These are phyloP conservation scores for Gracilinanus agilis DNA, from an alignment of 2,113 vertebrate species.

Conservation along the genomic window DNA sequence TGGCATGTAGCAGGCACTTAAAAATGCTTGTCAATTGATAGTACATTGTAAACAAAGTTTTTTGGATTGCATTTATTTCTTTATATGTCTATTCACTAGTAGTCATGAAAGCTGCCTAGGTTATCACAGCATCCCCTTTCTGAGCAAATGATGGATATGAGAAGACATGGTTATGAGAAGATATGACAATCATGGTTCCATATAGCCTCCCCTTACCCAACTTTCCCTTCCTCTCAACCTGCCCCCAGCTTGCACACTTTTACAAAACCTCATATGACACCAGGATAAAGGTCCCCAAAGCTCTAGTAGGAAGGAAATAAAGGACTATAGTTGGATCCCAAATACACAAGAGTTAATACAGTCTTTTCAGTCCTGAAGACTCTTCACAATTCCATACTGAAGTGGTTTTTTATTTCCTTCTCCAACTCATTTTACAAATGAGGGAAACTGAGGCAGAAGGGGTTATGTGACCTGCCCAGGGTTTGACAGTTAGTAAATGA, in stretches of 20 bases:
- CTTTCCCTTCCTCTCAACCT: too few relatives aligned
- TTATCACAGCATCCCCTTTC: not conserved
- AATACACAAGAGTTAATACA: not conserved
- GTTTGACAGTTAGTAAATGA: too few relatives aligned
- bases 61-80: not conserved
- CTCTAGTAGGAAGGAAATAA: not conserved
- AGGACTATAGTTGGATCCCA: not conserved
- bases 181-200: not conserved
- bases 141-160: not conserved
- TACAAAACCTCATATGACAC: not conserved
- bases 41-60: not conserved
- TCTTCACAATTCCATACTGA: too few relatives aligned
- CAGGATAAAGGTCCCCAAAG: not conserved
- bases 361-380: too few relatives aligned
- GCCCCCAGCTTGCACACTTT: not conserved
- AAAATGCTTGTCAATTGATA: not conserved
- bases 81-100: not conserved
- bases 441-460: too few relatives aligned
- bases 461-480: too few relatives aligned
- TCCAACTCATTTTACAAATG: too few relatives aligned
- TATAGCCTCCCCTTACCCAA: not conserved
- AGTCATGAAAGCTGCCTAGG: not conserved
- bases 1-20: not conserved
- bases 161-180: not conserved
- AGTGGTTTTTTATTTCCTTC: too few relatives aligned